Percentiles rank a stretch among this genome's conserved stretches.
These are phyloP conservation scores for Drosophila grimshawi DNA, from an alignment of 1,140 invertebrate genomes.

Conservation along the genomic window DNA sequence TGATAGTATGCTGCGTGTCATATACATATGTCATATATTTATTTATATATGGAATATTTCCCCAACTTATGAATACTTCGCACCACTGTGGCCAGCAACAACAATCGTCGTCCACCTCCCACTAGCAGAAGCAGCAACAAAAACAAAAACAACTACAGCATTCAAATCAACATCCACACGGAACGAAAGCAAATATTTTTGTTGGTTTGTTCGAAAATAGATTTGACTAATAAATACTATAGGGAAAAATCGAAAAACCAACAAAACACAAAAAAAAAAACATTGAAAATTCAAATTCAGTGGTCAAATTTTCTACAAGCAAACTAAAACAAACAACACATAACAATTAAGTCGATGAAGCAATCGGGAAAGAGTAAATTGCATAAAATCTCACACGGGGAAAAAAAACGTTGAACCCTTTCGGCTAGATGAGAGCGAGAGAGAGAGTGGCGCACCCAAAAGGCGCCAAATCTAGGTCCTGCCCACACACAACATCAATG, in stretches of 20 bases:
- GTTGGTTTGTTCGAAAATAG: conserved; percentile 77
- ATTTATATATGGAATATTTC: conserved; percentile 19
- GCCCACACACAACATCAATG: conserved; percentile 7
- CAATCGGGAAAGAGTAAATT: conserved; percentile 49
- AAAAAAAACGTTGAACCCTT: conserved; percentile 45
- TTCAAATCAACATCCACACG: conserved; percentile 43
- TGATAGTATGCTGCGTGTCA: too few species aligned
- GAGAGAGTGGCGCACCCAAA: conserved; percentile 41
- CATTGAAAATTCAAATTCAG: conserved; percentile 53
- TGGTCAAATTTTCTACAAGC: conserved; percentile 33
- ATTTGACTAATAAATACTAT: conserved; percentile 84
- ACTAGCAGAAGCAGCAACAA: neutral
- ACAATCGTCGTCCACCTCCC: conserved; percentile 29
- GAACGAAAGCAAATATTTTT: conserved; percentile 56
- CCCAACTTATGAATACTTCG: conserved; percentile 6
- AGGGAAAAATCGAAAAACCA: conserved; percentile 70
- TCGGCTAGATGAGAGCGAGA: conserved; percentile 17
- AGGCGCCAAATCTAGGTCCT: conserved; percentile 56
- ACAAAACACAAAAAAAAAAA: conserved; percentile 50
- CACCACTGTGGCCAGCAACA: conserved; percentile 54
- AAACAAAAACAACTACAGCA: conserved; percentile 35
- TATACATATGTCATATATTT: too few species aligned
- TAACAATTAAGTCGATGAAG: conserved; percentile 10
- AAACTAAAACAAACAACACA: conserved; percentile 40
- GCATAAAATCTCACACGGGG: conserved; percentile 41